These are phyloP conservation scores for Muraenolepis orangiensis DNA, from an alignment of 2,797 vertebrate species.

Conservation along the genomic window DNA sequence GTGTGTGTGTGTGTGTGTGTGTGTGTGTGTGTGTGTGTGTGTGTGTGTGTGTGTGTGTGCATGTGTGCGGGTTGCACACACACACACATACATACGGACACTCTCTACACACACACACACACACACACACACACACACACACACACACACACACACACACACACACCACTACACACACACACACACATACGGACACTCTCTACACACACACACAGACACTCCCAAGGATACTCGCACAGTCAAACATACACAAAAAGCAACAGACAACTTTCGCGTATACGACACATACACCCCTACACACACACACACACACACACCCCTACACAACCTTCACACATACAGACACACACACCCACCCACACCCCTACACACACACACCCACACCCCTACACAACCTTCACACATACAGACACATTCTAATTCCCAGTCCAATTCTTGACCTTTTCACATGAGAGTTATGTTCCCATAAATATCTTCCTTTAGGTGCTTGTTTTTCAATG, in stretches of 20 bases:
- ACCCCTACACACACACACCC: neutral
- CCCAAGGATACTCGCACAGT: neutral
- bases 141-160: too few relatives aligned
- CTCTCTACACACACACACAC: too few relatives aligned
- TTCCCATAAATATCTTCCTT: slow-evolving; percentile 68
- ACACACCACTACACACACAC: too few relatives aligned
- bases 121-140: too few relatives aligned
- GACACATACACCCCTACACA: too few relatives aligned
- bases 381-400: slow-evolving; percentile 1
- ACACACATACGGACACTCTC: neutral
- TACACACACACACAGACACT: neutral
- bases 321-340: too few relatives aligned
- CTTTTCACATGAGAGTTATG: slow-evolving; percentile 60
- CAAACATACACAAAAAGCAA: slow-evolving; percentile 14
- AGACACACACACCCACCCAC: neutral
- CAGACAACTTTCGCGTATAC: slow-evolving; percentile 6
- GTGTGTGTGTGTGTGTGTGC: too few relatives aligned
- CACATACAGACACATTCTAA: slow-evolving; percentile 46
- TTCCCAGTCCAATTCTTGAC: slow-evolving; percentile 58
- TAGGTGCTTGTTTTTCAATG: slow-evolving; percentile 48
- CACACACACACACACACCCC: too few relatives aligned
- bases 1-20: too few relatives aligned
- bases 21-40: too few relatives aligned
- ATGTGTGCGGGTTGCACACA: too few relatives aligned
- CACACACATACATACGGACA: too few relatives aligned